Evolutionary conservation across 2,113 vertebrate species (phyloP).

Genomic region (Pseudorhombus dupliciocellatus): DNA sequence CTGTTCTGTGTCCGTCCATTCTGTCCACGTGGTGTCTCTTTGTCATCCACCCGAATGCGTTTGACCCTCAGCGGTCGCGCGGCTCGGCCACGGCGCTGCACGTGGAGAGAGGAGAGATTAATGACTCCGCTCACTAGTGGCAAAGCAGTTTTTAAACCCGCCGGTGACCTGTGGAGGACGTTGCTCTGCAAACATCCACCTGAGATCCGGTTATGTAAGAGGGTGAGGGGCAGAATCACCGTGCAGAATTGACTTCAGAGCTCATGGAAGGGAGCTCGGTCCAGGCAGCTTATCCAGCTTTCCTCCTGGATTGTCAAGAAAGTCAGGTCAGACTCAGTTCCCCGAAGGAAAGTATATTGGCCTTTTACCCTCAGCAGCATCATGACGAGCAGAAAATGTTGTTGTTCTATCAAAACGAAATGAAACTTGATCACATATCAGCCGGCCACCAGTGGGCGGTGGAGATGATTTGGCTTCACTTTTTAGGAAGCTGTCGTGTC

Average conservation of each 20-base stretch:
- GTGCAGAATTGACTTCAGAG: slow-evolving; percentile 26
- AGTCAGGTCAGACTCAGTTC: slow-evolving; percentile 1
- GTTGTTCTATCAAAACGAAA: too few species aligned
- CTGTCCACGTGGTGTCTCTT: slow-evolving; percentile 29
- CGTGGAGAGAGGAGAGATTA: slow-evolving; percentile 36
- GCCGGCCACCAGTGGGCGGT: too few species aligned
- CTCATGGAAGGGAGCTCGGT: slow-evolving; percentile 11
- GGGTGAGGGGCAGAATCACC: neutral
- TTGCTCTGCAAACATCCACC: slow-evolving; percentile 48
- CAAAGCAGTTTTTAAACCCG: slow-evolving; percentile 40
- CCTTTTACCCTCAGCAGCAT: too few species aligned
- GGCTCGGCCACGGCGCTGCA: slow-evolving; percentile 9
- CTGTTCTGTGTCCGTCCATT: slow-evolving; percentile 26
- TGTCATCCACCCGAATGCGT: slow-evolving; percentile 28
- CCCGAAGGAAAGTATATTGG: neutral
- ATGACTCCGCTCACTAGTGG: slow-evolving; percentile 40
- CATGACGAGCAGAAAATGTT: too few species aligned
- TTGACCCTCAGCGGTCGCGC: slow-evolving; percentile 19
- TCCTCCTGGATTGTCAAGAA: slow-evolving; percentile 27
- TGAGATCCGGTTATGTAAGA: slow-evolving; percentile 56
- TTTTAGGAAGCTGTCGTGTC: too few species aligned
- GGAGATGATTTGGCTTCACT: too few species aligned
- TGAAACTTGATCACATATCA: too few species aligned
- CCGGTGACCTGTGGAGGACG: slow-evolving; percentile 57
- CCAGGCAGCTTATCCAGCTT: slow-evolving; percentile 31